Conservation (phyloP, 2,888 invertebrate genomes). For the Subacronicta megacephala region DNA sequence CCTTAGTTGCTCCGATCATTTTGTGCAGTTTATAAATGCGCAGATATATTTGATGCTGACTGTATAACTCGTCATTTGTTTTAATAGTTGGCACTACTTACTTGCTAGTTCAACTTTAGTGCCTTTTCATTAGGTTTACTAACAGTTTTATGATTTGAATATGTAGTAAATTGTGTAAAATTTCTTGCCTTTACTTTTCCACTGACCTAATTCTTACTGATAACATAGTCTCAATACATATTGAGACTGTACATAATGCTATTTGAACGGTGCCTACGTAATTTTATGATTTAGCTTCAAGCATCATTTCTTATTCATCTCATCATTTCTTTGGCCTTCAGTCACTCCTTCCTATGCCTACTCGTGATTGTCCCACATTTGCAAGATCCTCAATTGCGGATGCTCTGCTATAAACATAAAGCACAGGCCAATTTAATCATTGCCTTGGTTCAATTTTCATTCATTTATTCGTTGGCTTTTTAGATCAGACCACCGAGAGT, state of each 20-base stretch:
- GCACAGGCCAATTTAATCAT: conserved; percentile 53
- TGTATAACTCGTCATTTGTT: conserved; percentile 33
- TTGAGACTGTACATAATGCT: not conserved
- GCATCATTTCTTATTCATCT: no score
- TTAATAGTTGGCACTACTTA: conserved; percentile 23
- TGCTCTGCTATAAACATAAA: conserved; percentile 47
- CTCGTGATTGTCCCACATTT: conserved; percentile 19
- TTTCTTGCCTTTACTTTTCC: no score
- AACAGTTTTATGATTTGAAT: no score
- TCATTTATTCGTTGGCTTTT: conserved; percentile 24
- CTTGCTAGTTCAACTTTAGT: not conserved
- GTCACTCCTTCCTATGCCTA: not conserved
- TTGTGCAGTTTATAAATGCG: no score
- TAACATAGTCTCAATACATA: no score
- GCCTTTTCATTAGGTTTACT: no score
- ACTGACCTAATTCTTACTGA: no score
- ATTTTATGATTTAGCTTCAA: not conserved
- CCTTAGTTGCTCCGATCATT: no score
- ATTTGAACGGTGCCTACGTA: not conserved
- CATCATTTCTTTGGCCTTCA: conserved; percentile 1
- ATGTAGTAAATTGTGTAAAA: no score
- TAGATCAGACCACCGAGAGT: conserved; percentile 36
- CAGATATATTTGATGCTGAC: no score
- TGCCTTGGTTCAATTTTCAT: conserved; percentile 26
- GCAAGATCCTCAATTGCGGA: conserved; percentile 24